Conservation (phyloP, 92 coral and sea anemone species). For the Siderastrea radians region DNA sequence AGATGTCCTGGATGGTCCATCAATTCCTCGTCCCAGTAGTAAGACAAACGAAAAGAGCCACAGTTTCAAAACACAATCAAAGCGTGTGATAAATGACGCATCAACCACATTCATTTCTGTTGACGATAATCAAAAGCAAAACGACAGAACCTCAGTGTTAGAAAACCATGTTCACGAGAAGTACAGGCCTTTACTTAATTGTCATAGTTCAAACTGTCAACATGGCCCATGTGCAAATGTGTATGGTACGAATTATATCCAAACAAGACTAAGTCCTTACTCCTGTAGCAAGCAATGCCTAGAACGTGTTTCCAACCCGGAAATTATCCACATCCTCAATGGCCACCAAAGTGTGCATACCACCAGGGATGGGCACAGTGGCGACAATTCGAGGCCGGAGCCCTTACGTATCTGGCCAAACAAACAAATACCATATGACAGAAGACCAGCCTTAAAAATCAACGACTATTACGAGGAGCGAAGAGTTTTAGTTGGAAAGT, state of each 20-base stretch:
- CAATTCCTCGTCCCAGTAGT: not conserved
- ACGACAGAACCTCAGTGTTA: not conserved
- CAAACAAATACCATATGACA: not conserved
- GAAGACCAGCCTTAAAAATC: not conserved
- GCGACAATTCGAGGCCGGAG: not conserved
- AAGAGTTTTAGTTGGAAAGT: slow-evolving; percentile 27
- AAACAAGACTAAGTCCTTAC: not conserved
- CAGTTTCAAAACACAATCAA: not conserved
- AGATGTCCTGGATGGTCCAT: not conserved
- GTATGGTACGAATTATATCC: not conserved
- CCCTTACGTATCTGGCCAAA: not conserved
- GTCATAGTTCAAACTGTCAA: not conserved
- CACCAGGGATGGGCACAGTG: not conserved
- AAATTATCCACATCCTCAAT: not conserved
- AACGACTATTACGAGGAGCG: slow-evolving; percentile 35
- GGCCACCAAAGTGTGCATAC: not conserved
- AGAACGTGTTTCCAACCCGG: not conserved
- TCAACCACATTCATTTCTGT: not conserved
- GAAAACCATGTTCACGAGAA: not conserved
- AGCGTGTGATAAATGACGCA: not conserved
- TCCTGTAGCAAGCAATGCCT: not conserved
- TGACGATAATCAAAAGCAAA: not conserved
- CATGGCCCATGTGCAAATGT: not conserved
- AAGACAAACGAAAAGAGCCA: not conserved
- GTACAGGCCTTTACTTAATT: not conserved